phyloP scores from a whole-genome alignment of 2,888 invertebrate genomes.

The Scaeva pyrastri region DNA sequence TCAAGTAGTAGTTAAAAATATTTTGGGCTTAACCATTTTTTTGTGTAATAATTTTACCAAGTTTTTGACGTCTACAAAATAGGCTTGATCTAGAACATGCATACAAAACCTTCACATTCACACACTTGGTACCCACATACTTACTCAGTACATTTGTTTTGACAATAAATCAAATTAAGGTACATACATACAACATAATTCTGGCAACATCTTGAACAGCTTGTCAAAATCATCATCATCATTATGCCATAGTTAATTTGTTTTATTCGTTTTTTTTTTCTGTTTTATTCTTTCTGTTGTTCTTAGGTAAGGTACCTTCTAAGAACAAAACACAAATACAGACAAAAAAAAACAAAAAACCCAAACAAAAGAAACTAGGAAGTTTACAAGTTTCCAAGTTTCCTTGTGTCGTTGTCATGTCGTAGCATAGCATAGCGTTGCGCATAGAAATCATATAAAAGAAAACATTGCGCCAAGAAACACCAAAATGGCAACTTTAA shows the following conservation, averaged over 20 bases:
- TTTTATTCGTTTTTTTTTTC: neutral
- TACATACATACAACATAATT: neutral
- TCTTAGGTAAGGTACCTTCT: neutral
- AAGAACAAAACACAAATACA: slow-evolving; percentile 32
- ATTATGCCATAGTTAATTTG: slow-evolving; percentile 25
- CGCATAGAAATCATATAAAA: slow-evolving; percentile 50
- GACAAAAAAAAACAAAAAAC: neutral
- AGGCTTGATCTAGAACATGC: no score
- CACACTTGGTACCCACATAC: no score
- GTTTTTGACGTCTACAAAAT: no score
- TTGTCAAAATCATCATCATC: slow-evolving; percentile 18
- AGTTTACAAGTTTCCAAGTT: slow-evolving; percentile 19
- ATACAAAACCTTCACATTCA: no score
- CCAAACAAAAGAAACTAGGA: slow-evolving; percentile 40
- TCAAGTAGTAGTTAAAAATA: no score
- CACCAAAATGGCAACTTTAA: slow-evolving; percentile 71
- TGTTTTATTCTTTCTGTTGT: neutral
- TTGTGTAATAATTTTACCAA: no score
- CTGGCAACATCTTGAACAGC: slow-evolving; percentile 28
- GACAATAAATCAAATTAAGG: no score
- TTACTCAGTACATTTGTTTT: no score
- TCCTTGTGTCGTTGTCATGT: slow-evolving; percentile 9
- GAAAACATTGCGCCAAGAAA: slow-evolving; percentile 54
- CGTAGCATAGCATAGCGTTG: no score
- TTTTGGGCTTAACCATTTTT: no score